Conservation (phyloP, 2,888 invertebrate genomes). For the Adineta ricciae region DNA sequence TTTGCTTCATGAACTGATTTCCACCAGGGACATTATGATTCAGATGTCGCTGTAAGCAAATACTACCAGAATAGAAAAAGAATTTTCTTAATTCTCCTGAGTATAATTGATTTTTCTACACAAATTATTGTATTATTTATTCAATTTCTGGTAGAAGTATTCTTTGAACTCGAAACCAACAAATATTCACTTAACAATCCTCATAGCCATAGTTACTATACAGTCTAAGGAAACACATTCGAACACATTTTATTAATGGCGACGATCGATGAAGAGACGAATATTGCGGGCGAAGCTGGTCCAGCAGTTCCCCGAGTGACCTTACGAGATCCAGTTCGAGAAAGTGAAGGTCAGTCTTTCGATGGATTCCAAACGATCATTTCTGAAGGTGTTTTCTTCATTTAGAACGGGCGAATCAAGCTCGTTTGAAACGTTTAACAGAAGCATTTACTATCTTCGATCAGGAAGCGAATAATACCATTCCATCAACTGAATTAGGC, state of each 20-base stretch:
- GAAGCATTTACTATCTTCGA: background rate
- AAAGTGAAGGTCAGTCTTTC: background rate
- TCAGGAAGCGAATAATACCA: background rate
- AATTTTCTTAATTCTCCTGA: background rate
- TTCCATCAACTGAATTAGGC: background rate
- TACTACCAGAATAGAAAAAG: background rate
- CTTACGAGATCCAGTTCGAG: conserved; percentile 11
- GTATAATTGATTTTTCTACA: background rate
- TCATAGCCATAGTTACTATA: background rate
- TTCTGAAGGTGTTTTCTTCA: background rate
- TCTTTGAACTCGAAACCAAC: too few relatives aligned
- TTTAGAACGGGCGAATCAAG: conserved; percentile 13
- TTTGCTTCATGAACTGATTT: too few relatives aligned
- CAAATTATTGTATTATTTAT: background rate
- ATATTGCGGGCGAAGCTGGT: background rate
- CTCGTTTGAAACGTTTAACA: background rate
- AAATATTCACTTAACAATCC: too few relatives aligned
- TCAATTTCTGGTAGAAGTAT: too few relatives aligned
- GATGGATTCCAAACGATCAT: too few relatives aligned
- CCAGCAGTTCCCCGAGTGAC: background rate
- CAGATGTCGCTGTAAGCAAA: background rate
- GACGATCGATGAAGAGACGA: background rate
- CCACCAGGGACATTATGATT: too few relatives aligned
- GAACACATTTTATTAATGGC: background rate
- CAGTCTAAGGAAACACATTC: background rate